Percentiles rank a stretch among this genome's conserved stretches.
These are phyloP conservation scores for Amphimallon solstitiale DNA, from an alignment of 2,888 invertebrate species.

Conservation along the genomic window DNA sequence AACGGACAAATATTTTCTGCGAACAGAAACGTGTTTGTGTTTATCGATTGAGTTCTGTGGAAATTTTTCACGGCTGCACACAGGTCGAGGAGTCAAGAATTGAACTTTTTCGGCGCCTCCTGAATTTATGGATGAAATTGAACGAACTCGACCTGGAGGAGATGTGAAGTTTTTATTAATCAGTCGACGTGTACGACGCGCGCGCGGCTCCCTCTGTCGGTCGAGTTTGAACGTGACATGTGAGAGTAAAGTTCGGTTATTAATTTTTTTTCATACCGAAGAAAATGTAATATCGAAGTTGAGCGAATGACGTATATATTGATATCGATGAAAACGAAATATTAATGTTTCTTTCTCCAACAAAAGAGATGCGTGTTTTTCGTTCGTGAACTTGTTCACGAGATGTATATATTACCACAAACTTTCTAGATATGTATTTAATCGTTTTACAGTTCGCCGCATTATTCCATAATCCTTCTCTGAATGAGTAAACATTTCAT, in stretches of 20 bases:
- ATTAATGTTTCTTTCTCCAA: no score
- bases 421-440: no score
- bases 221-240: neutral
- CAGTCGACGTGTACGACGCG: neutral
- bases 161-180: constrained; percentile 20
- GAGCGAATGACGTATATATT: neutral
- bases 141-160: neutral
- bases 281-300: constrained; percentile 10
- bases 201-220: neutral
- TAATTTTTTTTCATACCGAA: constrained; percentile 8
- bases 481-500: no score
- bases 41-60: neutral
- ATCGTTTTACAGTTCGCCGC: no score
- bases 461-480: no score
- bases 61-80: constrained; percentile 1
- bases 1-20: no score
- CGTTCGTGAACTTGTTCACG: no score
- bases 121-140: constrained; percentile 15
- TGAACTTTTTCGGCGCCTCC: constrained; percentile 22
- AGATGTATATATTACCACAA: no score
- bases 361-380: no score
- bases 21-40: no score
- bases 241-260: constrained; percentile 17
- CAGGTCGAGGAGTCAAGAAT: constrained; percentile 5
- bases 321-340: no score